Evolutionary conservation across 2,888 invertebrate genomes (phyloP).

Genomic region (Sarcophaga rosellei): DNA sequence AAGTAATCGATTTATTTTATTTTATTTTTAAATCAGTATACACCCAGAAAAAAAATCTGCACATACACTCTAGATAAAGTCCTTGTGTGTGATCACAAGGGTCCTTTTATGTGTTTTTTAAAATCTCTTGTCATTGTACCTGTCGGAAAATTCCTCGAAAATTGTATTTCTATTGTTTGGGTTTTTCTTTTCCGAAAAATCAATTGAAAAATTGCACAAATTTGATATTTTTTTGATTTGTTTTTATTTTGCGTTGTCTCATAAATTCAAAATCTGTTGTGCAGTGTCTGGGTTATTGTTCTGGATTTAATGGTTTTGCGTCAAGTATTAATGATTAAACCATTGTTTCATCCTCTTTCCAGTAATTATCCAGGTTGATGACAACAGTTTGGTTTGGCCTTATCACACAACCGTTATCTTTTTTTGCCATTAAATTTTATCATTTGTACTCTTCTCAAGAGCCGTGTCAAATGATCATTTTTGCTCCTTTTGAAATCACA

Average conservation of each 20-base stretch:
- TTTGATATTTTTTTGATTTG: conserved; percentile 18
- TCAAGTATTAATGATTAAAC: conserved; percentile 35
- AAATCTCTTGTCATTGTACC: conserved; percentile 52
- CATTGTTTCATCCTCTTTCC: conserved; percentile 25
- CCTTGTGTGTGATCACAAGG: neutral
- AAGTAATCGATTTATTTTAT: conserved; percentile 35
- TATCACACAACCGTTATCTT: conserved; percentile 37
- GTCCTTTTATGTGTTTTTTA: neutral
- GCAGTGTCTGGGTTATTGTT: conserved; percentile 38
- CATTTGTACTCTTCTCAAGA: conserved; percentile 34
- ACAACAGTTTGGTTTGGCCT: conserved; percentile 41
- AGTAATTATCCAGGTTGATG: neutral
- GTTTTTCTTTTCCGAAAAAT: conserved; percentile 8
- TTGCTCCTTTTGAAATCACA: conserved; percentile 25
- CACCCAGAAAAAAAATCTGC: no score
- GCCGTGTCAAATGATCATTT: conserved; percentile 32
- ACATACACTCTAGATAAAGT: no score
- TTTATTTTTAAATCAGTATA: no score
- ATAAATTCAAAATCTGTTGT: conserved; percentile 69
- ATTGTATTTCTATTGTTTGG: conserved; percentile 15
- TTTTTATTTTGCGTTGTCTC: conserved; percentile 24
- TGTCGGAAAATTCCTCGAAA: conserved; percentile 38
- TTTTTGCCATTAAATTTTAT: neutral
- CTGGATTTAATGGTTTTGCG: conserved; percentile 56
- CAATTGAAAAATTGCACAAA: conserved; percentile 62